Base-by-base conservation (phyloP, 2,797 vertebrate genomes). In the Mus minutoides region DNA sequence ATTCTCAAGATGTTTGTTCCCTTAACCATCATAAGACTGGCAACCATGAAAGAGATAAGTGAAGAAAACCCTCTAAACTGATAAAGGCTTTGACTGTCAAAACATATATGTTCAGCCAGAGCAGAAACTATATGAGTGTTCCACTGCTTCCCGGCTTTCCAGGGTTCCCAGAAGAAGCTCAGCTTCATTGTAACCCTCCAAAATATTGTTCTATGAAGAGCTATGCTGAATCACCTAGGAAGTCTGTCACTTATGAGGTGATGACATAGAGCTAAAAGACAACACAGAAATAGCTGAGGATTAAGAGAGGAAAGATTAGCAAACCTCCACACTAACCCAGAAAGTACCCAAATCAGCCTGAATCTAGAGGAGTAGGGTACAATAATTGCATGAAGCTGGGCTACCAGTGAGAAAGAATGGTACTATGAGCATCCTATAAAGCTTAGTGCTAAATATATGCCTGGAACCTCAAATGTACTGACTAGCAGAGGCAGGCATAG, bases 351-450 rank as follows among this genome's bases (percentile, higher is more conserved):
- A 21, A 21, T 71, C 69, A 37, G 0, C 19, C 17, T 13, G 8
- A n/a, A 14, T 6, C 12, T 29, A 60, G n/a, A 62, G 6, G 21
- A 90, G n/a, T 43, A 40, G n/a, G 21, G 37, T 31, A 40, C 2
- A 78, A 19, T 11, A 1, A 22, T 58, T 93, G 6, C 82, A 80
- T 2, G 96, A 76, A 7, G 95, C 95, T 31, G 94, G 91, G 0
- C 71, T 91, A 17, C 92, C 31, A 37, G 97, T 49, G 19, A 97
- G 94, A 78, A 97, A 97, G 90, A 83, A 17, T 83, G 94, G 1
- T 6, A 96, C 43, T 2, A 37, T 37, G 6, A n/a, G n/a, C 69
- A 71, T 71, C 34, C 34, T 17, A 19, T 37, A 71, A 71, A 71
- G 69, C 69, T 8, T 37, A 21, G 69, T n/a, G 34, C 9, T 21